phyloP scores from a whole-genome alignment of 1,140 invertebrate species.

The Planococcus citri region DNA sequence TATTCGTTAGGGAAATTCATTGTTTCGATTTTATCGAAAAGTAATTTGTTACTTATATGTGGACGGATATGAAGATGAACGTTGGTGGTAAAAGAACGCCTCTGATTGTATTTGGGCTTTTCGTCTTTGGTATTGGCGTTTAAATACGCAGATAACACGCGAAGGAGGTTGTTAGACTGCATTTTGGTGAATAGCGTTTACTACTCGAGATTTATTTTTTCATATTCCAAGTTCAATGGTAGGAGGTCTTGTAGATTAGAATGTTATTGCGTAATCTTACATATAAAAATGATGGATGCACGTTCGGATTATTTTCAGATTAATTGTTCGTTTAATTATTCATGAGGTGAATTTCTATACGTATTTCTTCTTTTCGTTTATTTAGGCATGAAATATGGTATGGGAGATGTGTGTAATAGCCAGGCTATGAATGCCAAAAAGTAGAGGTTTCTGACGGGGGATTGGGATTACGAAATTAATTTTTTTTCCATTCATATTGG shows the following conservation, averaged over 20 bases:
- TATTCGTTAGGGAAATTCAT: not conserved
- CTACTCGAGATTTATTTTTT: not conserved
- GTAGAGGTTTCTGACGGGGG: too few species aligned
- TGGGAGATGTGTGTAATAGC: too few species aligned
- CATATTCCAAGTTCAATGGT: not conserved
- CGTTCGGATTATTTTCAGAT: not conserved
- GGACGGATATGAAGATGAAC: not conserved
- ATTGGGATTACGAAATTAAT: too few species aligned
- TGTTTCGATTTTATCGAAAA: not conserved
- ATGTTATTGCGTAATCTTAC: not conserved
- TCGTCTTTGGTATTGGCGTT: not conserved
- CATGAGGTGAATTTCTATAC: not conserved
- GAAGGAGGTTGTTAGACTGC: not conserved
- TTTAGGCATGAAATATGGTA: too few species aligned
- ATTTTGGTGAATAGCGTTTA: not conserved
- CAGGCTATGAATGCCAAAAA: too few species aligned
- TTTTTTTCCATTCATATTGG: too few species aligned
- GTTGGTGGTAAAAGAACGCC: conserved; percentile 5
- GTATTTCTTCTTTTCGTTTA: too few species aligned
- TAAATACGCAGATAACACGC: not conserved
- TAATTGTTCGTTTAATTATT: not conserved
- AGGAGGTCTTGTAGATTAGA: not conserved
- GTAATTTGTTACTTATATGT: not conserved
- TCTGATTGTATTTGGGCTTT: not conserved
- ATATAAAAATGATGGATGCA: not conserved